Conservation (phyloP, 1,140 invertebrate species). For the Idris sp. region DNA sequence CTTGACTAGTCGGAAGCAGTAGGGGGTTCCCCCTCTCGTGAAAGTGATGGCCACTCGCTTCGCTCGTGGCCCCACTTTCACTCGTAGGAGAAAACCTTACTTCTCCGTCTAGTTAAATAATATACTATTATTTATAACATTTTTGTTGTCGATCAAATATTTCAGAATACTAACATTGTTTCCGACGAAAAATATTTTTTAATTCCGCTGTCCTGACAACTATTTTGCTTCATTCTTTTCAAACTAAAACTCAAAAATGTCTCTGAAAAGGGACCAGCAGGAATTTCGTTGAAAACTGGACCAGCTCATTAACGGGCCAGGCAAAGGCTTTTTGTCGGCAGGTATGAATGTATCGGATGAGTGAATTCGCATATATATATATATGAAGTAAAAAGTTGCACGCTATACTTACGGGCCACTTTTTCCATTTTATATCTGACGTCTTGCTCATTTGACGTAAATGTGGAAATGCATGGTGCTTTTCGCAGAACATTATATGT, state of each 20-base stretch:
- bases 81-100: no score
- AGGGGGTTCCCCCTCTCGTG: no score
- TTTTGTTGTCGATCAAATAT: no score
- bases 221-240: neutral
- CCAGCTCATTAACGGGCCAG: conserved; percentile 24
- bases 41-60: no score
- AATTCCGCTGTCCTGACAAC: no score
- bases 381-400: conserved; percentile 19
- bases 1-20: no score
- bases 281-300: conserved; percentile 20
- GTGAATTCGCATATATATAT: conserved; percentile 7
- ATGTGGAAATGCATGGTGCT: conserved; percentile 31
- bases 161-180: no score
- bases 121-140: no score
- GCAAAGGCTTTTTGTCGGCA: conserved; percentile 20
- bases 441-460: conserved; percentile 45
- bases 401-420: conserved; percentile 9
- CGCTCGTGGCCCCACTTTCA: no score
- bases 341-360: conserved; percentile 31
- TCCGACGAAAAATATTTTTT: no score
- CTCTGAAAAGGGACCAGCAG: conserved; percentile 9
- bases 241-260: conserved; percentile 4
- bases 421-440: conserved; percentile 16
- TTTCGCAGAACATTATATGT: conserved; percentile 19
- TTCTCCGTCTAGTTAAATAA: no score